Evolutionary conservation across 2,797 vertebrate species (phyloP).

Genomic region (Aeoliscus strigatus): DNA sequence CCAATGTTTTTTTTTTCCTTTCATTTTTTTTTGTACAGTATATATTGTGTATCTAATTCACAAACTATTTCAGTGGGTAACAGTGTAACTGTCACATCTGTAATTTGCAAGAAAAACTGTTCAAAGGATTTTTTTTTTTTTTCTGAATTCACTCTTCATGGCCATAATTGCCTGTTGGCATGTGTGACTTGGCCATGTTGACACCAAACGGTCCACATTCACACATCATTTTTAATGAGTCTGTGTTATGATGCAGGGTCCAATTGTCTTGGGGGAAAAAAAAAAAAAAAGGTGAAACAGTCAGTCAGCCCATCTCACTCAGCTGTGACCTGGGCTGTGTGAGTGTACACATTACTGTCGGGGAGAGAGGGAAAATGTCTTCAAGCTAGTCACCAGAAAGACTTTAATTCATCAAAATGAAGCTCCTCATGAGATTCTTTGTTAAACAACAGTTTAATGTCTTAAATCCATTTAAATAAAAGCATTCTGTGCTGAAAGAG

Average conservation of each 20-base stretch:
- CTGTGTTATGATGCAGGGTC: slow-evolving; percentile 40
- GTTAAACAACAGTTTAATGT: too few relatives aligned
- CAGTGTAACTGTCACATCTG: too few relatives aligned
- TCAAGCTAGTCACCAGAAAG: slow-evolving; percentile 37
- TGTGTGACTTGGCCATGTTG: slow-evolving; percentile 33
- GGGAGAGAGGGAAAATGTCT: slow-evolving; percentile 35
- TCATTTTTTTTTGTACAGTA: too few relatives aligned
- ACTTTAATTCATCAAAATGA: slow-evolving; percentile 39
- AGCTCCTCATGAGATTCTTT: slow-evolving; percentile 40
- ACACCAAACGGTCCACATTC: slow-evolving; percentile 32
- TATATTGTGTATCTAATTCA: too few relatives aligned
- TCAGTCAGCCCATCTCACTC: slow-evolving; percentile 20
- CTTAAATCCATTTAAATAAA: slow-evolving; percentile 44
- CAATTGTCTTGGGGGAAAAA: slow-evolving; percentile 49
- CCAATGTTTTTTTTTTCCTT: too few relatives aligned
- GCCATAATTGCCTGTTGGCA: slow-evolving; percentile 47
- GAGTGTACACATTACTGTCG: slow-evolving; percentile 16
- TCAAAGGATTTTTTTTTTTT: slow-evolving; percentile 40
- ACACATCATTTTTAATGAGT: slow-evolving; percentile 55
- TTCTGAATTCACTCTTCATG: slow-evolving; percentile 41
- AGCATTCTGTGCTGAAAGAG: slow-evolving; percentile 18
- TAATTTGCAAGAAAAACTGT: too few relatives aligned
- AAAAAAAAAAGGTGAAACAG: slow-evolving; percentile 34
- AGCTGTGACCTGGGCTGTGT: slow-evolving; percentile 35
- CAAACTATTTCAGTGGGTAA: too few relatives aligned